These are phyloP conservation scores for Pantelozetes paolii DNA, from an alignment of 2,888 invertebrate genomes.

Conservation along the genomic window DNA sequence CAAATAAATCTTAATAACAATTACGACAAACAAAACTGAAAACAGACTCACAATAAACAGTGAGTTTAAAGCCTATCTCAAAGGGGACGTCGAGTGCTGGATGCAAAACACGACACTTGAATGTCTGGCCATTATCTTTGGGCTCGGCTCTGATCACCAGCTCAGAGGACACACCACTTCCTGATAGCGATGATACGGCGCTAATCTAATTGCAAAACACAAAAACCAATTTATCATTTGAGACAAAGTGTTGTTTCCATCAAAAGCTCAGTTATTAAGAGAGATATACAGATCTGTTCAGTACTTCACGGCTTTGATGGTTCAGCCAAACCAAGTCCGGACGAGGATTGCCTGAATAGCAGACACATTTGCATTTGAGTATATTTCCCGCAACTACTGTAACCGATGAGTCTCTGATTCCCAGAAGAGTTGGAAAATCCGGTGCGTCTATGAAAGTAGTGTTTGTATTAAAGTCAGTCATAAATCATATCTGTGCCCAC, in stretches of 20 bases:
- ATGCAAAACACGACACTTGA: slow-evolving; percentile 41
- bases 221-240: slow-evolving; percentile 21
- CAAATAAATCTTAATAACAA: slow-evolving; percentile 15
- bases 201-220: slow-evolving; percentile 44
- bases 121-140: slow-evolving; percentile 42
- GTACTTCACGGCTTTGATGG: slow-evolving; percentile 45
- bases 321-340: slow-evolving; percentile 46
- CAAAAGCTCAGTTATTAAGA: not conserved
- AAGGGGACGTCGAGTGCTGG: slow-evolving; percentile 40
- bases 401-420: slow-evolving; percentile 42
- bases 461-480: slow-evolving; percentile 35
- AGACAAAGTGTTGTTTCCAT: slow-evolving; percentile 35
- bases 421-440: slow-evolving; percentile 45
- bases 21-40: not conserved
- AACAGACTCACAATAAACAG: slow-evolving; percentile 42
- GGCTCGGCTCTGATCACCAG: slow-evolving; percentile 45
- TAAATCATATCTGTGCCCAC: slow-evolving; percentile 25
- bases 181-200: slow-evolving; percentile 42
- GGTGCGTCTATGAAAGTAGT: slow-evolving; percentile 45
- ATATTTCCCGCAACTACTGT: slow-evolving; percentile 44
- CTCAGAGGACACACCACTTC: slow-evolving; percentile 44
- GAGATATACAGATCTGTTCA: no score
- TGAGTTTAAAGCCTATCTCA: slow-evolving; percentile 40
- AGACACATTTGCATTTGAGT: slow-evolving; percentile 46
- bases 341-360: slow-evolving; percentile 46